Conservation (phyloP, 2,888 invertebrate genomes). For the Chaetogeoica ovagalla region DNA sequence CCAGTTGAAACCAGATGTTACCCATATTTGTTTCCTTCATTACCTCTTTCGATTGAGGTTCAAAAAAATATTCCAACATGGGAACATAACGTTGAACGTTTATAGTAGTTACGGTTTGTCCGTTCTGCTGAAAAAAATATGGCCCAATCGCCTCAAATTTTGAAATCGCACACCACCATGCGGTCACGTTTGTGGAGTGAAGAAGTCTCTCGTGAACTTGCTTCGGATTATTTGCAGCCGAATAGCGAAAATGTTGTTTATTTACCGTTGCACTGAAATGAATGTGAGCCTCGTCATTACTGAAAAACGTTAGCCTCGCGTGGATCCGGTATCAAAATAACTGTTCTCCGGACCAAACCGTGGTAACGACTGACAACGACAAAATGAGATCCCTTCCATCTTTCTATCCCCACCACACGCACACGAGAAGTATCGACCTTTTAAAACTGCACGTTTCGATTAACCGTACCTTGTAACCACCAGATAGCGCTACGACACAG, state of each 20-base stretch:
- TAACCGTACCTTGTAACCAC: no score
- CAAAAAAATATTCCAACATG: not conserved
- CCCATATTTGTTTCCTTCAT: not conserved
- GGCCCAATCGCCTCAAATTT: slow-evolving; percentile 2
- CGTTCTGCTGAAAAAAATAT: slow-evolving; percentile 1
- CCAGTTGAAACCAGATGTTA: not conserved
- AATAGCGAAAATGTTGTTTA: slow-evolving; percentile 24
- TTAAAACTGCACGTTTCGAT: not conserved
- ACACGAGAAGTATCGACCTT: not conserved
- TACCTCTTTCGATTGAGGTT: slow-evolving; percentile 3
- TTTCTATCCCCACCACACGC: not conserved
- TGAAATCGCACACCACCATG: not conserved
- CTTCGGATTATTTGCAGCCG: not conserved
- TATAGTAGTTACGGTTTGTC: slow-evolving; percentile 3
- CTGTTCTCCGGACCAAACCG: not conserved
- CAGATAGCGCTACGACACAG: no score
- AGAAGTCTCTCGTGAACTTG: slow-evolving; percentile 28
- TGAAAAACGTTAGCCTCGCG: not conserved
- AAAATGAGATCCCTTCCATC: no score
- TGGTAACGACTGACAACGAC: not conserved
- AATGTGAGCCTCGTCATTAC: slow-evolving; percentile 19
- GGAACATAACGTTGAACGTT: slow-evolving; percentile 8
- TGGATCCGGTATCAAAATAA: no score
- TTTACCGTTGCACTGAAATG: slow-evolving; percentile 23
- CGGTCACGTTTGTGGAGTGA: not conserved